A percentile compares a stretch with the other conserved stretches of the same genome.
These are phyloP conservation scores for Pampusana beccarii DNA, from an alignment of 2,113 vertebrate genomes.

Conservation along the genomic window DNA sequence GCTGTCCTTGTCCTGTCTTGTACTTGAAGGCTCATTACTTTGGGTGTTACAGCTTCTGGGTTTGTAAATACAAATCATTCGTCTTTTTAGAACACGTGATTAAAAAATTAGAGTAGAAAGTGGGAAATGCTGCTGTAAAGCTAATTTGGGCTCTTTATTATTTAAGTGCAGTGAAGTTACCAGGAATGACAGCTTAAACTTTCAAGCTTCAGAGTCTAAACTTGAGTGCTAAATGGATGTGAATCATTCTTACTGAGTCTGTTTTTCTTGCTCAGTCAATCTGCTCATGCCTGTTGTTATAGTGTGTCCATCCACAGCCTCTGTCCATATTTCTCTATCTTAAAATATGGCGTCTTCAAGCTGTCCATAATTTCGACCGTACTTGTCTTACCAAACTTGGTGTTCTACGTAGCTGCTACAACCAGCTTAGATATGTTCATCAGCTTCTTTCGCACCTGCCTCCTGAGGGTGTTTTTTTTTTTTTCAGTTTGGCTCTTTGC, in stretches of 20 bases:
- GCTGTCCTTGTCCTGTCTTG: neutral
- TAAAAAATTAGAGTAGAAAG: neutral
- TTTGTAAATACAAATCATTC: neutral
- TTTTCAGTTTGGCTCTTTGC: neutral
- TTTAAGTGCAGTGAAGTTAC: neutral
- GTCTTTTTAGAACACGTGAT: neutral
- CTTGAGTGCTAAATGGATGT: neutral
- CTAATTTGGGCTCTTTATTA: neutral
- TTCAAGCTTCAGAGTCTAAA: neutral
- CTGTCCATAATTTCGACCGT: neutral
- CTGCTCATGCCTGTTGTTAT: neutral
- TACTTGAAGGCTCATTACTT: neutral
- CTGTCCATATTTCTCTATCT: neutral
- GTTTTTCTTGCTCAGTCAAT: neutral
- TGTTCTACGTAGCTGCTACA: neutral
- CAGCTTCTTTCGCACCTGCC: neutral
- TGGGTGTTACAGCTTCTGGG: neutral
- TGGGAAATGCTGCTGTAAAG: neutral
- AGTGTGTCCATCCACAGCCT: neutral
- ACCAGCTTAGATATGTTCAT: neutral
- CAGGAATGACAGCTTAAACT: neutral
- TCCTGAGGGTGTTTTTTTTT: neutral
- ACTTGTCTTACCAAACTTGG: neutral
- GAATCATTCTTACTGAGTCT: neutral
- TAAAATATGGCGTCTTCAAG: neutral